phyloP scores from a whole-genome alignment of 2,113 vertebrate genomes.

The Labrus mixtus region DNA sequence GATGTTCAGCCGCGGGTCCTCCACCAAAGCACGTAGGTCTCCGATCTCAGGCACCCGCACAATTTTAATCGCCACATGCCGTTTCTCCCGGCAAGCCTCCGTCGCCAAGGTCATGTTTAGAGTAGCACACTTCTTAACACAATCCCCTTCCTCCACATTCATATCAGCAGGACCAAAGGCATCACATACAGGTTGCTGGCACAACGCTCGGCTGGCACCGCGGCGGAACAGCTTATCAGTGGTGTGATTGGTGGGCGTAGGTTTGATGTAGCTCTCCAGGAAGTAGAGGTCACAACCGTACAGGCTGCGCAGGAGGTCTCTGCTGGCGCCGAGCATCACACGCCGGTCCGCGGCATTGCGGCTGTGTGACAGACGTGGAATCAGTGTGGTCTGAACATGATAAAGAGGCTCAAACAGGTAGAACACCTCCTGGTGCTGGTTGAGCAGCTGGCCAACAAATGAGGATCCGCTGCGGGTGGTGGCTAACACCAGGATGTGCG shows the following conservation, averaged over 20 bases:
- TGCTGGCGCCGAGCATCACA: slow-evolving; percentile 93
- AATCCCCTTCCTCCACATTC: slow-evolving; percentile 94
- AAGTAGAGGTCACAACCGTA: slow-evolving; percentile 95
- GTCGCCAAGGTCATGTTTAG: slow-evolving; percentile 93
- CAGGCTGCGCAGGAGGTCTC: slow-evolving; percentile 93
- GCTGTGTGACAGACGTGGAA: slow-evolving; percentile 91
- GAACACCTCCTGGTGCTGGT: slow-evolving; percentile 97
- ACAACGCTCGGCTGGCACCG: slow-evolving; percentile 93
- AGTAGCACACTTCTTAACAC: slow-evolving; percentile 90
- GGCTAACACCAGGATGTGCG: slow-evolving; percentile 93
- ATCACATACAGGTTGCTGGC: slow-evolving; percentile 91
- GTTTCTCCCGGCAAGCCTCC: slow-evolving; percentile 89
- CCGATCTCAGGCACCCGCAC: slow-evolving; percentile 93
- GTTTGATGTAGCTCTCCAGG: slow-evolving; percentile 96
- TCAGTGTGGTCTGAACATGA: slow-evolving; percentile 93
- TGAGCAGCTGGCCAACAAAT: slow-evolving; percentile 96
- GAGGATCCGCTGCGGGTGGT: slow-evolving; percentile 96
- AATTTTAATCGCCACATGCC: slow-evolving; percentile 94
- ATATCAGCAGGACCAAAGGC: slow-evolving; percentile 82
- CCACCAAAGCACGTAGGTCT: slow-evolving; percentile 92
- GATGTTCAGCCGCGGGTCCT: slow-evolving; percentile 94
- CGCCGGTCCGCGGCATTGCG: slow-evolving; percentile 88
- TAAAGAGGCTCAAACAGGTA: slow-evolving; percentile 99
- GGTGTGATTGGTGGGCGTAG: slow-evolving; percentile 91
- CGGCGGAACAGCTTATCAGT: slow-evolving; percentile 94